A percentile compares a stretch with the other conserved stretches of the same genome.
Evolutionary conservation across 2,888 invertebrate species (phyloP).

Genomic region (Diogma glabrata): DNA sequence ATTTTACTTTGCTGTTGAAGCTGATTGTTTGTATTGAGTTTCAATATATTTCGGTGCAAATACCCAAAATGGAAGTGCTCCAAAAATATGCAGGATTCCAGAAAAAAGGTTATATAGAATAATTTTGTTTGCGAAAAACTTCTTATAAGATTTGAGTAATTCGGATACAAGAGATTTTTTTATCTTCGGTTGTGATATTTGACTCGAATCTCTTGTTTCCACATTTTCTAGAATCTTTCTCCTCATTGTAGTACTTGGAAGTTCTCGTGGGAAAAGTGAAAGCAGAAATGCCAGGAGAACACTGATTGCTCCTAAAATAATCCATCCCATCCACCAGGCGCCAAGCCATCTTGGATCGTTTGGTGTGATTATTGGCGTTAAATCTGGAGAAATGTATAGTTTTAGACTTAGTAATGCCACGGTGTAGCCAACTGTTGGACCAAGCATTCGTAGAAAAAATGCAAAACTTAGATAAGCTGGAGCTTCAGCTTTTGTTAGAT

Average conservation of each 20-base stretch:
- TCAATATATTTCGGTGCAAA: conserved; percentile 76
- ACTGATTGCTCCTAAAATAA: conserved; percentile 39
- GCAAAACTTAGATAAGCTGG: conserved; percentile 37
- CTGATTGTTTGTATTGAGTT: conserved; percentile 64
- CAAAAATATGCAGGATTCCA: conserved; percentile 58
- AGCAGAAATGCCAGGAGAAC: conserved; percentile 43
- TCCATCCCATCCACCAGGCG: conserved; percentile 63
- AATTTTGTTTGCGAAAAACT: conserved; percentile 51
- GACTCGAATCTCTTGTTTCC: too few relatives aligned
- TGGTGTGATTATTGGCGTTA: conserved; percentile 45
- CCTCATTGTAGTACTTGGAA: conserved; percentile 11
- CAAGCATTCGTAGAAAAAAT: conserved; percentile 46
- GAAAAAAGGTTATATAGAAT: conserved; percentile 63
- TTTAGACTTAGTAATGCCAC: conserved; percentile 45
- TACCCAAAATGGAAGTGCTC: conserved; percentile 65
- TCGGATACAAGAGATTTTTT: conserved; percentile 33
- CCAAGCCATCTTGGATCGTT: conserved; percentile 57
- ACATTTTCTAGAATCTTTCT: conserved; percentile 11
- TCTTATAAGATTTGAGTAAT: conserved; percentile 43
- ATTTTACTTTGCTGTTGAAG: conserved; percentile 37
- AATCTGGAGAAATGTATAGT: conserved; percentile 44
- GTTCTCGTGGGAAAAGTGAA: conserved; percentile 39
- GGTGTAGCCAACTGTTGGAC: conserved; percentile 47
- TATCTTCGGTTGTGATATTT: too few relatives aligned
- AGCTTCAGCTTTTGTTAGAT: conserved; percentile 13